phyloP scores from a whole-genome alignment of 2,797 vertebrate genomes.

The Chaetophractus vellerosus region DNA sequence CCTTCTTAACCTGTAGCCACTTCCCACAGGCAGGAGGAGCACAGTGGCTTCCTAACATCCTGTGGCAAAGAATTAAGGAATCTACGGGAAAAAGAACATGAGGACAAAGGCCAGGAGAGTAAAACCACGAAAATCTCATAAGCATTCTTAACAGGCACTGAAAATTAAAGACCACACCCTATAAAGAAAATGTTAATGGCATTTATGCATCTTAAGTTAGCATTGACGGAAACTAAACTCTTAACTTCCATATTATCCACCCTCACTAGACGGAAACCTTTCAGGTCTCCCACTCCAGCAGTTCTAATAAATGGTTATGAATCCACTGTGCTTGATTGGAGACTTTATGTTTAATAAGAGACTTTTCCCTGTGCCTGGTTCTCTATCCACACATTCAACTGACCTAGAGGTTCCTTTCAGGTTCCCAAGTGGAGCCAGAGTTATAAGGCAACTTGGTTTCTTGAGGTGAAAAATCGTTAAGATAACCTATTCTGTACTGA shows the following conservation, averaged over 20 bases:
- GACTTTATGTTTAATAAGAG: neutral
- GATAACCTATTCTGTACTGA: neutral
- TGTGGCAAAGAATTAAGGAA: neutral
- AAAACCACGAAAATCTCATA: neutral
- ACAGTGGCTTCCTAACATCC: neutral
- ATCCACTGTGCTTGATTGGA: neutral
- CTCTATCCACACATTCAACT: slow-evolving; percentile 6
- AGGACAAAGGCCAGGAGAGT: neutral
- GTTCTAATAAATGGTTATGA: neutral
- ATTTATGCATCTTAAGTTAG: neutral
- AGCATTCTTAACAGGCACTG: neutral
- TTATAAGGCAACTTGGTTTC: neutral
- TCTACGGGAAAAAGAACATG: neutral
- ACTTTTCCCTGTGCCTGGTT: neutral
- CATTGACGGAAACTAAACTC: neutral
- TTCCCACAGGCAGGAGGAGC: neutral
- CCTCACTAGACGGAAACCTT: neutral
- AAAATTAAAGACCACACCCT: neutral
- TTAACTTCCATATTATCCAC: neutral
- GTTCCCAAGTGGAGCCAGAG: slow-evolving; percentile 28
- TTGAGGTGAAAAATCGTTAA: slow-evolving; percentile 18
- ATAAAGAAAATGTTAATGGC: neutral
- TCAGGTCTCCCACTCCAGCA: neutral
- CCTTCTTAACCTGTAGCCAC: neutral
- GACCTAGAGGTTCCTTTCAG: neutral